Evolutionary conservation across 2,888 invertebrate genomes (phyloP).

Genomic region (Stramonita haemastoma): DNA sequence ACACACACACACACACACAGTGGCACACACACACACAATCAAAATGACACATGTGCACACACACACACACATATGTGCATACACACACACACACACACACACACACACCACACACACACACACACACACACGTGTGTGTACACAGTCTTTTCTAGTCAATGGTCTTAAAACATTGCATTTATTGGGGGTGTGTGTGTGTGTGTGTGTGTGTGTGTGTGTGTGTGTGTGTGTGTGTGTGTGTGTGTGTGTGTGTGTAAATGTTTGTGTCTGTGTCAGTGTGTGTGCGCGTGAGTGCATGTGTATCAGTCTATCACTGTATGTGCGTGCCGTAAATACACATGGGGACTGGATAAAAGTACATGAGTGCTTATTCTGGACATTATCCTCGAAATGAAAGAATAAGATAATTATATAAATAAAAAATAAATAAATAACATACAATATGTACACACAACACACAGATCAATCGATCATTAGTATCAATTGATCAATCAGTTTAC

Average conservation of each 20-base stretch:
- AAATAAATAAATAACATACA: no score
- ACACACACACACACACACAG: neutral
- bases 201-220: neutral
- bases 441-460: no score
- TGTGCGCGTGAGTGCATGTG: slow-evolving; percentile 7
- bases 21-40: no score
- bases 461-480: no score
- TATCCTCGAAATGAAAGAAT: no score
- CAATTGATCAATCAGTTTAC: neutral
- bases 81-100: neutral
- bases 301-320: neutral
- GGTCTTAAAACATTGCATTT: no score
- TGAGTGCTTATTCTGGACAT: no score
- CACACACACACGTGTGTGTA: neutral
- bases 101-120: neutral
- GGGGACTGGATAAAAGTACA: no score
- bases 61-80: neutral
- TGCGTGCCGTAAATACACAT: neutral
- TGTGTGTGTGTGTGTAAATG: neutral
- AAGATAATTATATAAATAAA: no score
- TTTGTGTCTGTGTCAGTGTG: neutral
- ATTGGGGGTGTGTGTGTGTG: neutral
- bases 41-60: neutral
- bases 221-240: slow-evolving; percentile 12
- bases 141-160: no score